Evolutionary conservation across 2,113 vertebrate species (phyloP), one percentile per base, ranked within the genome.

Genomic region (Grantiella picta): DNA sequence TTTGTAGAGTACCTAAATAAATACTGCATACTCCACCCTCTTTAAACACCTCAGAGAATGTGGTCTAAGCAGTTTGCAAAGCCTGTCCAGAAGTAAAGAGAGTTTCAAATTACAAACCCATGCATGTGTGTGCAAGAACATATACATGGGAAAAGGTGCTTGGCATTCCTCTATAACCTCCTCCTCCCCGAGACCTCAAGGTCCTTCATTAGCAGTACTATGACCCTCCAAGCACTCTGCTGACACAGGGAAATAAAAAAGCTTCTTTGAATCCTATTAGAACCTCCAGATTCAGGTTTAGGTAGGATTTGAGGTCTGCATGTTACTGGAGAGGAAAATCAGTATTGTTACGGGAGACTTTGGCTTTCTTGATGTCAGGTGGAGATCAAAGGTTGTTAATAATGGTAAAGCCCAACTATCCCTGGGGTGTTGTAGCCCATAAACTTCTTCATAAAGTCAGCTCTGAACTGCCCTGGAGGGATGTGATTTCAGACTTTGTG

Each of bases 1-100:
- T 97, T 96, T 95, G 95, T 95, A 89, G 92, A 96, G 92, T 92
- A 90, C 92, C 95, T 95, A 95, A 94, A 96, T 94, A 97, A 96
- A 96, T 96, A 96, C 86, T 86, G 88, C 92, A 93, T 89, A 96
- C 97, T 96, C 96, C 97, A 97, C 97, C 97, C 96, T 97, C 93
- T 97, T 97, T 97, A 97, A 97, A 96, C 97, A 97, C 97, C 97
- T 97, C 91, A 77, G 94, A 97, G 97, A 97, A 97, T 97, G 97
- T 95, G 95, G 97, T 97, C 94, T 94, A 97, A 97, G 97, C 97
- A 97, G 97, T 97, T 97, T 97, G 96, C 90, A 96, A 94, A 95
- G 92, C 96, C 94, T 96, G 96, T 96, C 95, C 96, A 97, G 96
- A 92, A 97, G 91, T 89, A 86, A 96, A 95, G 92, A 95, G 81